Conservation (phyloP, 2,888 invertebrate species). For the Hetaerina titia region DNA sequence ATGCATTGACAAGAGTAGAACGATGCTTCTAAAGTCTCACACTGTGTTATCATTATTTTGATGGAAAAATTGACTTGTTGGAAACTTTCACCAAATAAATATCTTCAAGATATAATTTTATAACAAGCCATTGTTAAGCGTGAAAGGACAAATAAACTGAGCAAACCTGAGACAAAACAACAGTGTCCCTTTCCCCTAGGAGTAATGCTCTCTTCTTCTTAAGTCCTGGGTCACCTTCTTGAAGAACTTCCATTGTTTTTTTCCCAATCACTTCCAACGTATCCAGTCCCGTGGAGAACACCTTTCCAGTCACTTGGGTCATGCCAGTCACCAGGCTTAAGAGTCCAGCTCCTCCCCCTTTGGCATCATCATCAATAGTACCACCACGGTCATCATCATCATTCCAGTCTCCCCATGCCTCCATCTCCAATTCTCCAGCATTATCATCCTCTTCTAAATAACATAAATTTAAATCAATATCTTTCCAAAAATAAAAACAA, state of each 20-base stretch:
- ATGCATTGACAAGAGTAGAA: neutral
- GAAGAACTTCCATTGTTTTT: constrained; percentile 95
- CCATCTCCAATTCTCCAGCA: constrained; percentile 22
- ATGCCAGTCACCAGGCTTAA: constrained; percentile 84
- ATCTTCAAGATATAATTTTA: too few species aligned
- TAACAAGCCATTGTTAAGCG: neutral
- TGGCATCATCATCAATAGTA: neutral
- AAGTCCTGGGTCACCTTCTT: constrained; percentile 94
- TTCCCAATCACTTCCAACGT: constrained; percentile 96
- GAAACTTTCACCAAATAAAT: too few species aligned
- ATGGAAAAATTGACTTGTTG: too few species aligned
- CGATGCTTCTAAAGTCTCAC: neutral
- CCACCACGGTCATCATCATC: constrained; percentile 1
- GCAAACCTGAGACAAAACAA: constrained; percentile 80
- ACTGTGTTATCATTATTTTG: too few species aligned
- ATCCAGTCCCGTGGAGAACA: constrained; percentile 89
- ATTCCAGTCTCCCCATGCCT: constrained; percentile 53
- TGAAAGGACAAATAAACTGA: neutral
- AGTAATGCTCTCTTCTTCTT: constrained; percentile 88
- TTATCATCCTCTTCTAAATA: neutral
- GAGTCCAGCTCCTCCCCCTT: constrained; percentile 71
- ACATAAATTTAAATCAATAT: neutral
- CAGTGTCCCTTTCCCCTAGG: constrained; percentile 80
- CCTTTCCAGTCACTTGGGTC: constrained; percentile 83
- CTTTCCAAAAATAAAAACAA: too few species aligned